phyloP scores from a whole-genome alignment of 2,888 invertebrate genomes.

The Argyresthia albistria region DNA sequence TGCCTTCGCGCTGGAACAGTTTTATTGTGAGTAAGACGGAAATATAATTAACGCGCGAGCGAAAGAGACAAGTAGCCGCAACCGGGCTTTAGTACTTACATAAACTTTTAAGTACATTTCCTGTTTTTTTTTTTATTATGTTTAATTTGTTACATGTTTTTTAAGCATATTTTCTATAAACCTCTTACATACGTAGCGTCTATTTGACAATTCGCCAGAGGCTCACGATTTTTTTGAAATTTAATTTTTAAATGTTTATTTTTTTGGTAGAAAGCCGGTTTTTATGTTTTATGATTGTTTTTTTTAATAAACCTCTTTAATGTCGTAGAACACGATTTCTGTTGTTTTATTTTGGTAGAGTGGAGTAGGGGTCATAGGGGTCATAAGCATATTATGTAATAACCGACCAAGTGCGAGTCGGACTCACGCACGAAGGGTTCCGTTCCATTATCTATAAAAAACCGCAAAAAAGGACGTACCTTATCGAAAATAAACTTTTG shows the following conservation, averaged over 20 bases:
- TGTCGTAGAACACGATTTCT: conserved; percentile 2
- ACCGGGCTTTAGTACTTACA: too few relatives aligned
- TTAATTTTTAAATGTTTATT: not conserved
- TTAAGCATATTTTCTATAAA: not conserved
- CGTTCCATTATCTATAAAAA: too few relatives aligned
- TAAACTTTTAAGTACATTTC: not conserved
- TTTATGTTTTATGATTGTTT: not conserved
- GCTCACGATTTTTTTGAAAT: not conserved
- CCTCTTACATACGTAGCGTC: not conserved
- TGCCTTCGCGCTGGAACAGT: too few relatives aligned
- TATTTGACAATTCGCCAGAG: not conserved
- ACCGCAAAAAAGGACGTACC: too few relatives aligned
- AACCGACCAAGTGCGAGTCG: too few relatives aligned
- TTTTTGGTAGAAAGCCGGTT: not conserved
- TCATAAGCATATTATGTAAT: not conserved
- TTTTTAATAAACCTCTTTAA: conserved; percentile 1
- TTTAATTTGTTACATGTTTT: conserved; percentile 3
- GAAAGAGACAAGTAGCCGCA: too few relatives aligned
- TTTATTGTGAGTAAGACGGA: too few relatives aligned
- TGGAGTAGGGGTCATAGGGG: conserved; percentile 1
- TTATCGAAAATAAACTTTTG: too few relatives aligned
- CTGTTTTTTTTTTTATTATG: not conserved
- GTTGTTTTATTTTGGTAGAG: conserved; percentile 5
- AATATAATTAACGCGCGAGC: too few relatives aligned
- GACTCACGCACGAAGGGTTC: too few relatives aligned